phyloP scores from a whole-genome alignment of 1,140 invertebrate genomes.

The Apocrypta bakeri region DNA sequence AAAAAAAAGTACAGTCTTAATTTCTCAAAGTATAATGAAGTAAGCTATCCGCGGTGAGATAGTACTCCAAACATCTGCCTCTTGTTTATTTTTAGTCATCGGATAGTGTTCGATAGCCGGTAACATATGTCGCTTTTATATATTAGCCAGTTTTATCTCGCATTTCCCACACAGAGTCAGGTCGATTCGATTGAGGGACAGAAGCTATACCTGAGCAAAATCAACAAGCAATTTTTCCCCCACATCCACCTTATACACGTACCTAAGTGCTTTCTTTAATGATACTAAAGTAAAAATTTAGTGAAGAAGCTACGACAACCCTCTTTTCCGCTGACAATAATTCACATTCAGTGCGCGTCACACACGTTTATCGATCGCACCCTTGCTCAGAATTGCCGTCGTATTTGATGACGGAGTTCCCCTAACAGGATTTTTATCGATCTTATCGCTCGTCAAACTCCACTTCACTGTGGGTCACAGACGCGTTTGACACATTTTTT shows the following conservation, averaged over 20 bases:
- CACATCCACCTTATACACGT: neutral
- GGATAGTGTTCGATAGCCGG: constrained; percentile 31
- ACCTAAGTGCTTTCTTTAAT: neutral
- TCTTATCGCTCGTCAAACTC: constrained; percentile 40
- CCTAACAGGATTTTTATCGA: constrained; percentile 46
- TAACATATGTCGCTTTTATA: constrained; percentile 46
- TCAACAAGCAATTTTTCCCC: neutral
- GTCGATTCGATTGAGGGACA: neutral
- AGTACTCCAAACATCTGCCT: constrained; percentile 40
- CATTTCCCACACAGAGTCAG: neutral
- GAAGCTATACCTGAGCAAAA: neutral
- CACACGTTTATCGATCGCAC: constrained; percentile 29
- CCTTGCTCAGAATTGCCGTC: neutral
- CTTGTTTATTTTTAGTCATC: constrained; percentile 41
- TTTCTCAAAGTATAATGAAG: neutral
- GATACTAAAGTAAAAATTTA: neutral
- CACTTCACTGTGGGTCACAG: neutral
- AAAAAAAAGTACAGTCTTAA: neutral
- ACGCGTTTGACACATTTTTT: constrained; percentile 19
- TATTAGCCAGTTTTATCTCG: neutral
- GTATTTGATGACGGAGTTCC: constrained; percentile 2
- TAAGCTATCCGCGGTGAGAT: neutral
- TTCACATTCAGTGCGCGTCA: constrained; percentile 15
- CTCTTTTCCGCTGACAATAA: neutral
- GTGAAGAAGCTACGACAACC: neutral